Base-by-base conservation (phyloP, 2,888 invertebrate genomes). In the Cheilosia urbana region DNA sequence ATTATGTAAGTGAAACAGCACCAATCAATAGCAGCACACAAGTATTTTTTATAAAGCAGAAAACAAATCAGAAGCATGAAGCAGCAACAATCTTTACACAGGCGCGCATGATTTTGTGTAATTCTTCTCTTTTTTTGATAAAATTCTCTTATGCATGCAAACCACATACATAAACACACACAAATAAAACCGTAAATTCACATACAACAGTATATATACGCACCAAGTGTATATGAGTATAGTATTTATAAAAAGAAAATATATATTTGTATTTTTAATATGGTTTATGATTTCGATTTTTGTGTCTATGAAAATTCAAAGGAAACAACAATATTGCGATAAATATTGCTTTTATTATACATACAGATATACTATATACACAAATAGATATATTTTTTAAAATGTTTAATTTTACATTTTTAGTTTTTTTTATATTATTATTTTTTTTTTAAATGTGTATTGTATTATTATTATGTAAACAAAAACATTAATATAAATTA, bases 361-460 rank as follows among this genome's bases (percentile, higher is more conserved):
- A 62, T 24, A n/a, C n/a, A n/a, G 71, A 80, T 80, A 72, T 62
- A 62, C 37, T 60, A 65, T 71, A 76, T 47, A 66, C 62, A 62
- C 60, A 84, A 42, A 80, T 85, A 81, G 80, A 72, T 85, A 81
- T 77, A 85, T 85, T 85, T 85, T 85, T 85, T 85, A 62, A 81
- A 85, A 81, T 85, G 85, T 85, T 84, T 79, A 53, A 75, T 71
- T 76, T 82, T 80, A 71, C 79, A 75, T 78, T 78, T 80, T 72
- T 63, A 71, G 76, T 81, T 85, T 87, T 85, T 87, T 85, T 69
- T 79, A 80, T 75, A 57, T 78, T 68, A 63, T 76, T 75, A 63
- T 77, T 76, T 63, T 69, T 51, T 51, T 27, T 4, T 15, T 15
- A 51, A 51, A 51, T 24, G 9, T 21, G 77, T 85, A 80, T 85